Conservation (phyloP, 2,797 vertebrate genomes). For the Streptopelia turtur region DNA sequence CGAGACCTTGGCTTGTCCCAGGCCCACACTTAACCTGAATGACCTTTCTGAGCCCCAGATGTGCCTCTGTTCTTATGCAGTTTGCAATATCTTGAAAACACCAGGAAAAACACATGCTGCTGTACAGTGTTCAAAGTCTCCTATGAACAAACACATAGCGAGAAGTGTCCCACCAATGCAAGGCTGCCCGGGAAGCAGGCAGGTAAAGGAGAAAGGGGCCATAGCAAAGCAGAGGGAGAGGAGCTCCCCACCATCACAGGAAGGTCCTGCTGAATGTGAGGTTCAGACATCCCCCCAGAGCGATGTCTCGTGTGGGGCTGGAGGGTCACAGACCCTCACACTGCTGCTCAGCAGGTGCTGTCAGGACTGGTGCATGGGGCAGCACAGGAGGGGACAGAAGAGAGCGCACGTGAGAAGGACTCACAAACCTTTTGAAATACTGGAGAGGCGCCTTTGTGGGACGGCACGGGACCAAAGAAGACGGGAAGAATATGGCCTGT, state of each 20-base stretch:
- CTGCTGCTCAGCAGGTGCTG: background rate
- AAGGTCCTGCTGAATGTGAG: background rate
- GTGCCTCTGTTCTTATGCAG: background rate
- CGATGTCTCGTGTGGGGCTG: background rate
- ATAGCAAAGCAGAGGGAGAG: background rate
- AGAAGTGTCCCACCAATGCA: background rate
- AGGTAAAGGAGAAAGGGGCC: background rate
- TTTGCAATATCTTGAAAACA: background rate
- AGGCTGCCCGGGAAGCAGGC: background rate
- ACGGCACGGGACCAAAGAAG: background rate
- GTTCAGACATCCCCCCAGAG: background rate
- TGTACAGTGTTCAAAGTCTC: background rate
- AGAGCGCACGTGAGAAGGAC: background rate
- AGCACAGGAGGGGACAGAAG: fast-evolving
- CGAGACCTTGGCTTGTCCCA: background rate
- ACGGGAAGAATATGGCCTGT: background rate
- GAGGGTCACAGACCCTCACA: background rate
- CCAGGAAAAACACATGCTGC: fast-evolving
- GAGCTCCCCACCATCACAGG: fast-evolving
- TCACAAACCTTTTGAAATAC: background rate
- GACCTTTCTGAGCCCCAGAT: background rate
- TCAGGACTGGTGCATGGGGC: background rate
- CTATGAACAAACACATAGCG: fast-evolving
- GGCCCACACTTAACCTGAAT: background rate
- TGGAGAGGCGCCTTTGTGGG: background rate